These are phyloP conservation scores for Caretta caretta DNA, from an alignment of 2,113 vertebrate species.

Conservation along the genomic window DNA sequence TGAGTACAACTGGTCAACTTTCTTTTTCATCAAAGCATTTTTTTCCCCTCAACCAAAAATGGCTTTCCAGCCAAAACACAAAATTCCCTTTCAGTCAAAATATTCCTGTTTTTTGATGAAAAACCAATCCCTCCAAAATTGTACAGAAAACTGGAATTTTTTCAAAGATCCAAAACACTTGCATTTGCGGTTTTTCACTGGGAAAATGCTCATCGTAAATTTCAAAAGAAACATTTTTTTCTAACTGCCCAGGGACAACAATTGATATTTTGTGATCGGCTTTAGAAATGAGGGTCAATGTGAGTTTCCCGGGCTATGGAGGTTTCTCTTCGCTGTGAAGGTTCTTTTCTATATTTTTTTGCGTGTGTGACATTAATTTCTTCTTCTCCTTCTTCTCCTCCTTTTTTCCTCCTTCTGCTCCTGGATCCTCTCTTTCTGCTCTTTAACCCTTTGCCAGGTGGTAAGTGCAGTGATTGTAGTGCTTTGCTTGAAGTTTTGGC, in stretches of 20 bases:
- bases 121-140: background rate
- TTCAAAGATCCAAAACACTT: background rate
- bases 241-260: background rate
- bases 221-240: background rate
- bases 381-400: constrained; percentile 71
- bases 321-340: constrained; percentile 39
- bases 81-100: background rate
- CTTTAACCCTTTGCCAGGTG: constrained; percentile 82
- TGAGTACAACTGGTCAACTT: background rate
- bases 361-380: constrained; percentile 65
- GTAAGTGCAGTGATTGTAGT: constrained; percentile 79
- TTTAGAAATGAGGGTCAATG: background rate
- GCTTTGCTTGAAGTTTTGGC: constrained; percentile 46
- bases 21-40: constrained; percentile 9
- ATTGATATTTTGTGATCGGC: constrained; percentile 5
- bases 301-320: background rate
- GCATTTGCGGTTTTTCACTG: background rate
- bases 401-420: constrained; percentile 75
- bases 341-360: constrained; percentile 60
- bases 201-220: background rate
- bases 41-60: background rate
- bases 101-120: background rate
- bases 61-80: background rate
- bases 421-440: constrained; percentile 79
- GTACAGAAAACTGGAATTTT: background rate